These are phyloP conservation scores for Tetraodon nigroviridis DNA, from an alignment of 2,113 vertebrate genomes.

Conservation along the genomic window DNA sequence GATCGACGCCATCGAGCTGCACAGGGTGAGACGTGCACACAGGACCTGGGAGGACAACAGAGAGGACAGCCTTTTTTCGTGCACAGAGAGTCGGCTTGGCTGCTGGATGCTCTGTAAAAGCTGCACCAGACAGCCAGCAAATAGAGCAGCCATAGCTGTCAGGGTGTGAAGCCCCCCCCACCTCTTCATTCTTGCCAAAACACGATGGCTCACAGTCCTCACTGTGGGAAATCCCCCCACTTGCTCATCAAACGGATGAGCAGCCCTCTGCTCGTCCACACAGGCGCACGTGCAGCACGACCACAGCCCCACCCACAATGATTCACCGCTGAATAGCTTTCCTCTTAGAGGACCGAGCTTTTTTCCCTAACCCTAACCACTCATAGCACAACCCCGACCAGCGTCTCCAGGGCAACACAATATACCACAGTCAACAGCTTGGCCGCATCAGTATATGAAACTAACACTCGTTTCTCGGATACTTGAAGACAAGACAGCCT, in stretches of 20 bases:
- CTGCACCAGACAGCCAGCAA: too few species aligned
- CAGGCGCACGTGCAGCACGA: not conserved
- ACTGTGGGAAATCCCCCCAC: slow-evolving; percentile 35
- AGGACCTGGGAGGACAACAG: too few species aligned
- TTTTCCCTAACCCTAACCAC: slow-evolving; percentile 20
- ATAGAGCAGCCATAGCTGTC: not conserved
- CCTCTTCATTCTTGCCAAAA: slow-evolving; percentile 15
- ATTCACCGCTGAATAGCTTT: slow-evolving; percentile 40
- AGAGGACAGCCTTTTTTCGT: not conserved
- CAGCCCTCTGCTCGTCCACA: slow-evolving; percentile 16
- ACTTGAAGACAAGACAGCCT: not conserved
- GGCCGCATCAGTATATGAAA: not conserved
- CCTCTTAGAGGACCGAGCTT: slow-evolving; percentile 11
- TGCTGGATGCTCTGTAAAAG: too few species aligned
- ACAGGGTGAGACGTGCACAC: slow-evolving; percentile 77
- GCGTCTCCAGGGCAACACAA: slow-evolving; percentile 47
- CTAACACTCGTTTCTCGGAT: slow-evolving; percentile 11
- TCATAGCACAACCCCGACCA: slow-evolving; percentile 16
- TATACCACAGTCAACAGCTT: slow-evolving; percentile 16
- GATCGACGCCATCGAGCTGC: slow-evolving; percentile 92
- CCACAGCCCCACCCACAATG: slow-evolving; percentile 36
- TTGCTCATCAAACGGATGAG: slow-evolving; percentile 32
- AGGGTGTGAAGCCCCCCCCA: slow-evolving; percentile 3
- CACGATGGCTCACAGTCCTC: slow-evolving; percentile 1
- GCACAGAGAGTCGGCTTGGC: not conserved